These are phyloP conservation scores for Anoplopoma fimbria DNA, from an alignment of 2,113 vertebrate species.

Conservation along the genomic window DNA sequence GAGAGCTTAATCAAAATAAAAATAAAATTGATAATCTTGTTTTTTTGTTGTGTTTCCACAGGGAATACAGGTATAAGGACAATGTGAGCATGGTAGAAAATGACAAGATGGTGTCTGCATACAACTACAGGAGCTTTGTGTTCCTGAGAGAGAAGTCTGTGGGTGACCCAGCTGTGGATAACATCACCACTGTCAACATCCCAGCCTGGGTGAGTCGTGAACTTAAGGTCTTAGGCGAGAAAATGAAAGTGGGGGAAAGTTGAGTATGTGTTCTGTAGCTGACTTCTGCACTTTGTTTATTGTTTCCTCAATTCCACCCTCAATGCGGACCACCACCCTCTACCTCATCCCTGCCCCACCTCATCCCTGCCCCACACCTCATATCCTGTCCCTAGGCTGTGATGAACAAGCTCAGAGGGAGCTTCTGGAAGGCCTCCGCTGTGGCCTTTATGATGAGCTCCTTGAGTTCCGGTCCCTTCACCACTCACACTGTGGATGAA, in stretches of 20 bases:
- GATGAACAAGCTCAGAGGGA: constrained; percentile 82
- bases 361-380: background rate
- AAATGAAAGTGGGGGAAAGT: constrained; percentile 17
- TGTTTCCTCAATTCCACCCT: background rate
- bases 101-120: constrained; percentile 87
- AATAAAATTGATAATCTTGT: background rate
- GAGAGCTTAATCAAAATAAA: background rate
- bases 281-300: constrained; percentile 15
- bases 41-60: constrained; percentile 62
- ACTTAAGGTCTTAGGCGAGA: background rate
- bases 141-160: constrained; percentile 89
- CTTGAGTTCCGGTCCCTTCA: constrained; percentile 77
- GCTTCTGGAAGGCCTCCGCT: constrained; percentile 44
- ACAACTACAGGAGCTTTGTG: constrained; percentile 90
- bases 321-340: background rate
- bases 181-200: constrained; percentile 92
- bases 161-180: constrained; percentile 88
- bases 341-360: background rate
- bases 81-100: constrained; percentile 91
- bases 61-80: constrained; percentile 90
- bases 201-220: constrained; percentile 91
- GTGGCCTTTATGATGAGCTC: constrained; percentile 64
- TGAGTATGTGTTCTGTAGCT: background rate
- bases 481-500: constrained; percentile 86
- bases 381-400: constrained; percentile 82